Conservation (phyloP, 2,888 invertebrate genomes). For the Cotesia congregata region DNA sequence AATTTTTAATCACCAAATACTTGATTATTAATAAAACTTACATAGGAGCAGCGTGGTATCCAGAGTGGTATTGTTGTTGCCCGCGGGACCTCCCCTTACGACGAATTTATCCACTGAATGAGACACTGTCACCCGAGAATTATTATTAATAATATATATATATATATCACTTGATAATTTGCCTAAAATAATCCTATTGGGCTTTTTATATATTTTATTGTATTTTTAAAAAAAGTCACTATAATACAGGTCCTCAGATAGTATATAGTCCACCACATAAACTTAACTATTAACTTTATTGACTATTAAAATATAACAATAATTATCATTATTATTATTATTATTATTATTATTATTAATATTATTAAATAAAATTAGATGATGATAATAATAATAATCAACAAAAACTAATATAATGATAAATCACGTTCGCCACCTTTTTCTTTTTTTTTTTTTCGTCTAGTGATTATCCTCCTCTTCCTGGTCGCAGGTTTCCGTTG, state of each 20-base stretch:
- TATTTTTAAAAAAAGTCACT: not conserved
- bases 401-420: not conserved
- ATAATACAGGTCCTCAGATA: not conserved
- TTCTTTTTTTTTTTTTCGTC: not conserved
- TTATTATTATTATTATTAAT: not conserved
- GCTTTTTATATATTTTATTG: not conserved
- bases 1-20: too few relatives aligned
- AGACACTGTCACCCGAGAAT: constrained; percentile 57
- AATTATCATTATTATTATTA: not conserved
- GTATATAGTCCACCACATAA: not conserved
- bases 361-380: not conserved
- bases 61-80: constrained; percentile 66
- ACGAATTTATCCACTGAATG: constrained; percentile 65
- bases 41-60: constrained; percentile 68
- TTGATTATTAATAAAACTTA: constrained; percentile 55
- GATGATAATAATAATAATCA: not conserved
- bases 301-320: not conserved
- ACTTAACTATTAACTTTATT: not conserved
- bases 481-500: constrained; percentile 24
- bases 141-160: constrained; percentile 25
- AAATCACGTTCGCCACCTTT: not conserved
- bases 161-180: not conserved
- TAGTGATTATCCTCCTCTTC: constrained; percentile 25
- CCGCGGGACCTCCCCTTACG: constrained; percentile 63
- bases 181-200: not conserved